Evolutionary conservation across 1,140 invertebrate genomes (phyloP).

Genomic region (Schlechtendalia chinensis): DNA sequence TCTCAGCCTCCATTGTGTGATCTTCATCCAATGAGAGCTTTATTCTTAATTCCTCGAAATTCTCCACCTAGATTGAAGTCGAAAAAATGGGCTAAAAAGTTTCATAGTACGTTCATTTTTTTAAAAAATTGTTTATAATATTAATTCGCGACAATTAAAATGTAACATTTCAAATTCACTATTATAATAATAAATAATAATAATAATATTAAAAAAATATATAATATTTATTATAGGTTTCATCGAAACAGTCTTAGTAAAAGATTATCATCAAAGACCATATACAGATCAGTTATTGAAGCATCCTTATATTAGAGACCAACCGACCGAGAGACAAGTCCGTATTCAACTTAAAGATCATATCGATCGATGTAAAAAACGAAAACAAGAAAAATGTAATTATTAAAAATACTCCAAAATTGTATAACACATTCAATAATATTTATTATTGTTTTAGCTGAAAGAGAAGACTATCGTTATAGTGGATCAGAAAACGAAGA

Average conservation of each 20-base stretch:
- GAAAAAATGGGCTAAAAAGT: constrained; percentile 98
- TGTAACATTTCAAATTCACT: no score
- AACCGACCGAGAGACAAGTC: constrained; percentile 96
- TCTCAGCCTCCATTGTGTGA: constrained; percentile 98
- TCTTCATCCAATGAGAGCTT: constrained; percentile 98
- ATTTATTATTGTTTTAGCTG: constrained; percentile 55
- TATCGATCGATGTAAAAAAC: constrained; percentile 94
- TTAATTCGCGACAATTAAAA: no score
- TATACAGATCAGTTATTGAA: constrained; percentile 97
- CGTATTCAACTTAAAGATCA: constrained; percentile 98
- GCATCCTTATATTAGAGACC: constrained; percentile 96
- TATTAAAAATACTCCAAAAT: neutral
- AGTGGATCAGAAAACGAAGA: constrained; percentile 87
- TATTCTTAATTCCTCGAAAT: constrained; percentile 98
- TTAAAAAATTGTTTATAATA: neutral
- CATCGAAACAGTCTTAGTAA: constrained; percentile 86
- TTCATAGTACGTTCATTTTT: constrained; percentile 67
- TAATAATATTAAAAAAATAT: neutral
- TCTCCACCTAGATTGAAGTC: constrained; percentile 94
- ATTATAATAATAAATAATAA: neutral
- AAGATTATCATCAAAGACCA: constrained; percentile 96
- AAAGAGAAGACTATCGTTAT: constrained; percentile 69
- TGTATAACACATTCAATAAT: neutral
- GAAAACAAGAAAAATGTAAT: constrained; percentile 80
- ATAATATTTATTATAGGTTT: constrained; percentile 60